Base-by-base conservation (phyloP, 2,113 vertebrate species). In the Cacatua alba region DNA sequence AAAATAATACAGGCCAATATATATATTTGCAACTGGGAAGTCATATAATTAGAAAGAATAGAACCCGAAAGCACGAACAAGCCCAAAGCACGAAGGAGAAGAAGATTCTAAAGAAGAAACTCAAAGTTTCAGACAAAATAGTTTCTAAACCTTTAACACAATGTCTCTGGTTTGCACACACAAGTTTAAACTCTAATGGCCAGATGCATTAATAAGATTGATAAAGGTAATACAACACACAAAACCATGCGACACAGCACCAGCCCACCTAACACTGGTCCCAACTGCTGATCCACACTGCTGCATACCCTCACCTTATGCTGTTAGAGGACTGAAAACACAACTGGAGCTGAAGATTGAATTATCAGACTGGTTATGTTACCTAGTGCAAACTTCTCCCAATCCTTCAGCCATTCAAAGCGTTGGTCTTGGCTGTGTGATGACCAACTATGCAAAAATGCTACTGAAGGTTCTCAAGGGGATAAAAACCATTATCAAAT, bases 251-350 rank as follows among this genome's bases (percentile, higher is more conserved):
- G 2, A 57, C 6, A 24, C 59, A n/a, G 33, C 26, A 31, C 9
- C 37, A 67, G 52, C 46, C 52, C 68, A 53, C 11, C 19, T 25
- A 39, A 20, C 52, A 60, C 35, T 33, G 5, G 26, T 70, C 26
- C 43, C 17, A 33, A 2, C 29, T 1, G 1, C 43, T 57, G 43
- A 43, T 26, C 43, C 12, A 23, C 0, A 2, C 59, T 26, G 35
- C 43, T 29, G 28, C 48, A 6, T 13, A n/a, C 7, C 48, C 55
- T 19, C 25, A 9, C 19, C 53, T 12, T 28, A 16, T 6, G 13
- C 48, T 70, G 41, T 48, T 26, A 46, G 24, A 48, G 11, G 46
- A 62, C 29, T 2, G 2, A 52, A 81, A 53, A 12, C 17, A 75
- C 14, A 74, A 10, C 24, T 31, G 20, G 59, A n/a, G 13, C 33